These are phyloP conservation scores for Merluccius polli DNA, from an alignment of 2,797 vertebrate genomes.

Conservation along the genomic window DNA sequence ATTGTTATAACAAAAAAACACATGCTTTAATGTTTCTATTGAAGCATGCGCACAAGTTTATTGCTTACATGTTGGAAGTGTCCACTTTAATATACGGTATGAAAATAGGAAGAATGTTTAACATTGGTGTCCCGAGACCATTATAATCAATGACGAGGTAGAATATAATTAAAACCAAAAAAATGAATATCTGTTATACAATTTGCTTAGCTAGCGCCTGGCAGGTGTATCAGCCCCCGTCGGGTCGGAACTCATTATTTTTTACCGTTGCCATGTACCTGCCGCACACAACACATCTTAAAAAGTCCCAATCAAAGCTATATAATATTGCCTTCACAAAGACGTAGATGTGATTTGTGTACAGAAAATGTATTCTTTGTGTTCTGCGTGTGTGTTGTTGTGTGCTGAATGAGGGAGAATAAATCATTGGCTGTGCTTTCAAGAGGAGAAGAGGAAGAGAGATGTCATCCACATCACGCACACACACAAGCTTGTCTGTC, in stretches of 20 bases:
- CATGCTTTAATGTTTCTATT: neutral
- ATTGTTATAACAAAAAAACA: neutral
- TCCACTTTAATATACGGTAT: neutral
- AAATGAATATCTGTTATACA: neutral
- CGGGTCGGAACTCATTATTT: neutral
- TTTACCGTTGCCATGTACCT: neutral
- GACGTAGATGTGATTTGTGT: neutral
- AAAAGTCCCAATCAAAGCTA: neutral
- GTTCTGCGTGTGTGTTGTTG: constrained; percentile 5
- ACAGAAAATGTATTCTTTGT: neutral
- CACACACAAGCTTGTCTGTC: constrained; percentile 1
- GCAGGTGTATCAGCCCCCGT: neutral
- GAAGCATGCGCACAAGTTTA: neutral
- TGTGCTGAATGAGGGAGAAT: constrained; percentile 12
- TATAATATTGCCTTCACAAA: neutral
- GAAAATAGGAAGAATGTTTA: neutral
- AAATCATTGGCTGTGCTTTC: neutral
- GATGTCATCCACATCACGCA: neutral
- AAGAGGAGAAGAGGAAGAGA: neutral
- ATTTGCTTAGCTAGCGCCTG: neutral
- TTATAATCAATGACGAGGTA: neutral
- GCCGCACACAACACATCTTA: neutral
- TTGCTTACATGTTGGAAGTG: neutral
- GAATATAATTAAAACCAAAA: neutral
- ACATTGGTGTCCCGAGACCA: neutral